Evolutionary conservation across 2,888 invertebrate genomes (phyloP).

Genomic region (Polia nebulosa): DNA sequence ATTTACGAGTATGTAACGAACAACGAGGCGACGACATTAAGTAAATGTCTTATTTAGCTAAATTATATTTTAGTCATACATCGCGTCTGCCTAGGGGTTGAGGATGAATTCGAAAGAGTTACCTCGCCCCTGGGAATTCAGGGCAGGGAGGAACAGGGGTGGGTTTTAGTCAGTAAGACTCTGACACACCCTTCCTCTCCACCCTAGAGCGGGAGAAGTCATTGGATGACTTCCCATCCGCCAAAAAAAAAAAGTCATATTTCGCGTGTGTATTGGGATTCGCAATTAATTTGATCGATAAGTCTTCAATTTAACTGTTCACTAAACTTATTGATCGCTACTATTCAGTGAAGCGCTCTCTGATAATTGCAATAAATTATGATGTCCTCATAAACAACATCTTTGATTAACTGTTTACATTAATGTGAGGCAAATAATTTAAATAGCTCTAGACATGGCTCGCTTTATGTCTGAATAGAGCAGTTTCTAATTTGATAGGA

Average conservation of each 20-base stretch:
- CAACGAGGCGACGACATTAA: slow-evolving; percentile 24
- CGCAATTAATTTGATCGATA: slow-evolving; percentile 31
- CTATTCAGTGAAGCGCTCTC: slow-evolving; percentile 35
- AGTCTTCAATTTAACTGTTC: slow-evolving; percentile 36
- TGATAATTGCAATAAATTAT: slow-evolving; percentile 50
- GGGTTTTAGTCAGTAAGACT: too few relatives aligned
- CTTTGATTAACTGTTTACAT: slow-evolving; percentile 53
- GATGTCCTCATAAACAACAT: slow-evolving; percentile 48
- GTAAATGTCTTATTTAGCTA: slow-evolving; percentile 25
- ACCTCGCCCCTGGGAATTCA: too few relatives aligned
- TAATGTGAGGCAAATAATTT: slow-evolving; percentile 56
- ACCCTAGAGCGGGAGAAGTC: too few relatives aligned
- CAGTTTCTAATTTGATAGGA: slow-evolving; percentile 54
- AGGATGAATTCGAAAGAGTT: too few relatives aligned
- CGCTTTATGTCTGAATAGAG: slow-evolving; percentile 38
- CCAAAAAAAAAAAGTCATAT: too few relatives aligned
- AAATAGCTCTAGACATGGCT: slow-evolving; percentile 45
- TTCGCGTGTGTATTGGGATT: too few relatives aligned
- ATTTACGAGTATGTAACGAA: slow-evolving; percentile 35
- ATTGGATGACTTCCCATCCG: too few relatives aligned
- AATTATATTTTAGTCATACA: slow-evolving; percentile 8
- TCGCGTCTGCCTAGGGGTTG: slow-evolving; percentile 1
- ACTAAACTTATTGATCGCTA: slow-evolving; percentile 20
- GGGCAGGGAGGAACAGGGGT: too few relatives aligned
- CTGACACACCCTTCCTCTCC: too few relatives aligned